Base-by-base conservation (phyloP, 2,113 vertebrate genomes). In the Actenoides lindsayi region DNA sequence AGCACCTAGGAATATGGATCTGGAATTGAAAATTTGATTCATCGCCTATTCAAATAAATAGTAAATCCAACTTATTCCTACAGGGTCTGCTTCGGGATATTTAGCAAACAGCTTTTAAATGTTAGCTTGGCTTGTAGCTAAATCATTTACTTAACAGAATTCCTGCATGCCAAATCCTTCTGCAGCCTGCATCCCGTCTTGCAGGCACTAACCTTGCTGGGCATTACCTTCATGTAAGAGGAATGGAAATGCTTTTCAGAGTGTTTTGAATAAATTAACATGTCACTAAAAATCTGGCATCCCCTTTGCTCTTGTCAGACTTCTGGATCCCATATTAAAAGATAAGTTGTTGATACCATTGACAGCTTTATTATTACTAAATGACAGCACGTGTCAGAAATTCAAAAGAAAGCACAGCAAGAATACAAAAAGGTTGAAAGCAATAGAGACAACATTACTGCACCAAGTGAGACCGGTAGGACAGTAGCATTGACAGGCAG, bases 311-410 rank as follows among this genome's bases (percentile, higher is more conserved):
- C 51, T 89, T 94, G 65, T 89, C 88, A 93, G 69, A 56, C 48
- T 71, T 95, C 51, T 74, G 41, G 42, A 78, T 95, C 30, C 41
- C 46, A 17, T 69, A 42, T 74, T 90, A 86, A 93, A 93, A 88
- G 31, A 95, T 79, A 31, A 71, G 56, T 24, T 89, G 51, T 60
- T 81, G 44, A 75, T 88, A 78, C 13, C 53, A 69, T 10, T 89
- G 94, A 82, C 92, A 94, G 56, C 69, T 96, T 94, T 84, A 90
- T 84, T 92, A 94, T 86, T 87, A 31, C 21, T 60, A 86, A 86
- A 71, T 67, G 90, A 84, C 92, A 95, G 86, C 41, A 48, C 23
- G 57, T 93, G 85, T 90, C 92, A 93, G 68, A 77, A 93, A 96
- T 92, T 71, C 79, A 88, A 56, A 82, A 78, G 60, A 86, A 90